Evolutionary conservation across 2,113 vertebrate species (phyloP).

Genomic region (Chamaetylas fuelleborni): DNA sequence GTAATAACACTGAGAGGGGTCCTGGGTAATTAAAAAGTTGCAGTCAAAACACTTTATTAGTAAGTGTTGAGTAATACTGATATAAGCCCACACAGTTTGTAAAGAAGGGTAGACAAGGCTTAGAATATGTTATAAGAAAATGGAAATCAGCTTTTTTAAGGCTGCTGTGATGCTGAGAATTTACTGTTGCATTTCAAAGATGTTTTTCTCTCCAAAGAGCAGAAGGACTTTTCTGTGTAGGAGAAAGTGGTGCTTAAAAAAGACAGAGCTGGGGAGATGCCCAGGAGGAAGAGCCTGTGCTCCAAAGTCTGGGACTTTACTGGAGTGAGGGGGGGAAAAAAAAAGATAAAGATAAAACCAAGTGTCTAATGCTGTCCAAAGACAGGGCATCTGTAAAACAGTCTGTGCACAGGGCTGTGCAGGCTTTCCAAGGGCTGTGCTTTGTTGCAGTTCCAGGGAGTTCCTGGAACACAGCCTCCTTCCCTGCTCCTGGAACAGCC

Average conservation of each 20-base stretch:
- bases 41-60: background rate
- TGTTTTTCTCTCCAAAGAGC: background rate
- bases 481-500: slow-evolving; percentile 62
- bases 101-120: background rate
- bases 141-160: background rate
- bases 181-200: slow-evolving; percentile 11
- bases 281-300: slow-evolving; percentile 1
- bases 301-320: background rate
- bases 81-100: background rate
- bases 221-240: background rate
- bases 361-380: slow-evolving; percentile 51
- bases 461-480: slow-evolving; percentile 66
- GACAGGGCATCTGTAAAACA: slow-evolving; percentile 59
- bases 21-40: background rate
- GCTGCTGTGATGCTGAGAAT: background rate
- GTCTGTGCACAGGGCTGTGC: slow-evolving; percentile 34
- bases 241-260: background rate
- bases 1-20: background rate
- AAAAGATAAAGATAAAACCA: slow-evolving; percentile 32
- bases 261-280: background rate
- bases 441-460: slow-evolving; percentile 71
- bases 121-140: background rate
- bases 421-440: slow-evolving; percentile 63
- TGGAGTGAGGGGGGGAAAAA: background rate
- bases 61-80: background rate